Conservation (phyloP, 2,113 vertebrate species). For the Sus scrofa region T2T-Sscrofa CM000830.6:89318501-89319000, state of each 20-base stretch:
- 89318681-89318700: background rate
- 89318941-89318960: background rate
- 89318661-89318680: background rate
- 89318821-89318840: background rate
- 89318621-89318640: background rate
- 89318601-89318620: background rate
- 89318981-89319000: background rate
- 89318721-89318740: background rate
- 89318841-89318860: background rate
- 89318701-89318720: background rate
- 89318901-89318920: background rate
- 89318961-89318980: background rate
- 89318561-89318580: background rate
- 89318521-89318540: background rate
- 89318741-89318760: background rate
- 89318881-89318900: background rate
- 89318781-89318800: background rate
- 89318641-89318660: background rate
- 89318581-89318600: background rate
- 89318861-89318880: background rate
- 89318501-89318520: background rate
- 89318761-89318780: background rate
- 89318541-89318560: conserved; percentile 22
- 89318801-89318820: background rate
- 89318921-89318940: background rate